Conservation (phyloP, 2,797 vertebrate genomes). For the Astyanax mexicanus region DNA sequence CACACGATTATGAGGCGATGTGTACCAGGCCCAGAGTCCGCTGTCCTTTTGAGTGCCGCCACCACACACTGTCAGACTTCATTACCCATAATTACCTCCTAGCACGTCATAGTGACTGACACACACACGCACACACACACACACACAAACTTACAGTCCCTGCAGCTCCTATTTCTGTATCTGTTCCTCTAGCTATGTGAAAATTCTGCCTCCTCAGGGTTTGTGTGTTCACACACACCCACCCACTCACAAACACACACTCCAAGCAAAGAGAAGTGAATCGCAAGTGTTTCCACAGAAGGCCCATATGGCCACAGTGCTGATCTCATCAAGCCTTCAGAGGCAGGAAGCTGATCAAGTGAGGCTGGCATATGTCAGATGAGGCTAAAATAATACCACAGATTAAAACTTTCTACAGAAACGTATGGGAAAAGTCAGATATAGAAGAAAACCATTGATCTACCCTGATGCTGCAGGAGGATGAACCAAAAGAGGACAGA, state of each 20-base stretch:
- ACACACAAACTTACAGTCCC: slow-evolving; percentile 33
- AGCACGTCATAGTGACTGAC: slow-evolving; percentile 53
- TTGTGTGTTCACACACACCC: slow-evolving; percentile 42
- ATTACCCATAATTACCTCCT: slow-evolving; percentile 68
- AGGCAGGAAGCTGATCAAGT: slow-evolving; percentile 50
- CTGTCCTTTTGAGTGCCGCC: slow-evolving; percentile 68
- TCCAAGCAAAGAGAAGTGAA: slow-evolving; percentile 17
- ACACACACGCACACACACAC: slow-evolving; percentile 43
- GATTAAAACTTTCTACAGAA: not conserved
- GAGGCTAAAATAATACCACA: not conserved
- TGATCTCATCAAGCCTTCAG: slow-evolving; percentile 48
- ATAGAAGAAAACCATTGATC: not conserved
- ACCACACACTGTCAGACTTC: slow-evolving; percentile 61
- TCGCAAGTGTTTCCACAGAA: slow-evolving; percentile 19
- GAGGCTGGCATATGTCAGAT: slow-evolving; percentile 49
- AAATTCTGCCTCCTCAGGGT: not conserved
- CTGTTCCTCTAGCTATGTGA: not conserved
- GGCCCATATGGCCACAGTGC: slow-evolving; percentile 50
- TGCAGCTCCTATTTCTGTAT: not conserved
- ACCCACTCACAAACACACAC: slow-evolving; percentile 37
- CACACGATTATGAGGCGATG: slow-evolving; percentile 61
- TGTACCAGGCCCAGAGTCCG: slow-evolving; percentile 10
- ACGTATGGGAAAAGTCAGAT: not conserved
- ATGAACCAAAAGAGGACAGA: no score
- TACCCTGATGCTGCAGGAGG: no score